Conservation (phyloP, 2,113 vertebrate genomes). For the Nycticorax nycticorax region DNA sequence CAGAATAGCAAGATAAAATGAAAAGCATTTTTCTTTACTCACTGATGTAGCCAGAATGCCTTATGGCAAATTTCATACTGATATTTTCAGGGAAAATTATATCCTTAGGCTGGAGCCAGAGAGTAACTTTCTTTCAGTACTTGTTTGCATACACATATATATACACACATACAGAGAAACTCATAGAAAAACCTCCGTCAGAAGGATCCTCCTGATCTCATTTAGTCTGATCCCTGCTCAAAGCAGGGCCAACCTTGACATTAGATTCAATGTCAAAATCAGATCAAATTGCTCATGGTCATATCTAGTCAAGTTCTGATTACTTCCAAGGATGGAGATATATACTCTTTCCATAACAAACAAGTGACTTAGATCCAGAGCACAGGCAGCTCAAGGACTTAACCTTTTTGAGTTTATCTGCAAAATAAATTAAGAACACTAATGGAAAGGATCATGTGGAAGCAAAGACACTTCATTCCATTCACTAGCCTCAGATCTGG, state of each 20-base stretch:
- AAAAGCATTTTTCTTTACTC: background rate
- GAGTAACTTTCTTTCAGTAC: background rate
- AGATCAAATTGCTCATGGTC: background rate
- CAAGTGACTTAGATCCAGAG: background rate
- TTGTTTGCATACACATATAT: background rate
- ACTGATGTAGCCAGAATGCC: background rate
- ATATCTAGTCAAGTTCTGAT: background rate
- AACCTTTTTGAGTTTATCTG: background rate
- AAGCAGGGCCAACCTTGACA: background rate
- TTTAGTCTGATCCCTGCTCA: background rate
- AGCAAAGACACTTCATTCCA: background rate
- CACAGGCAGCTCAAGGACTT: constrained; percentile 44
- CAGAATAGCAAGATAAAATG: background rate
- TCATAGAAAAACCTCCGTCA: background rate
- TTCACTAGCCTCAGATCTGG: background rate
- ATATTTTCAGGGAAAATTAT: background rate
- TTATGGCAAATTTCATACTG: background rate
- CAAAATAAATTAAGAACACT: background rate
- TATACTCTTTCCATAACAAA: background rate
- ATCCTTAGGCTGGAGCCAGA: background rate
- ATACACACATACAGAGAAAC: background rate
- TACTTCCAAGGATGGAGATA: constrained; percentile 25
- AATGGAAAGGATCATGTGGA: background rate
- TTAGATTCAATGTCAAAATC: background rate
- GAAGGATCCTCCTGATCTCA: background rate